These are phyloP conservation scores for Leptodactylus fallax DNA, from an alignment of 2,797 vertebrate genomes.

Conservation along the genomic window DNA sequence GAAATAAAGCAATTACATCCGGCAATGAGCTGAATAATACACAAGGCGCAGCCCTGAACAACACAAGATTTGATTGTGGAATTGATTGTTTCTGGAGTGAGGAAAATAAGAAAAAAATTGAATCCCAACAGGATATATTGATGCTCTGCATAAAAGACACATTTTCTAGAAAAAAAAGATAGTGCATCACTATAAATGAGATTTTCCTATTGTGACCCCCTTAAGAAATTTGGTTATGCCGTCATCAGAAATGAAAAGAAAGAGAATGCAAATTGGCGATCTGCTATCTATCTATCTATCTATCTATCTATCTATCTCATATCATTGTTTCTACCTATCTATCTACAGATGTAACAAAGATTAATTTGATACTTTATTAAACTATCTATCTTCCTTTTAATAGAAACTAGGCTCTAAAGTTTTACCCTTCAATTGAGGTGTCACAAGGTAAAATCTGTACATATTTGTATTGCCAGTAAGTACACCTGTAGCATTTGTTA, in stretches of 20 bases:
- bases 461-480: no score
- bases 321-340: no score
- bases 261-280: no score
- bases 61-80: background rate
- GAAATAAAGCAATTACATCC: background rate
- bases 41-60: background rate
- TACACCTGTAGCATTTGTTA: no score
- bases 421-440: no score
- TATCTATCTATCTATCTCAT: slow-evolving; percentile 4
- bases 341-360: no score
- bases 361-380: no score
- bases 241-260: no score
- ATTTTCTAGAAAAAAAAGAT: background rate
- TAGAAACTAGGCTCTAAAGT: no score
- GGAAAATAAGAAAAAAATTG: background rate
- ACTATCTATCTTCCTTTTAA: no score
- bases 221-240: no score
- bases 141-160: background rate
- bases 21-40: background rate
- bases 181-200: background rate
- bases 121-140: background rate
- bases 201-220: background rate
- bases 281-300: background rate
- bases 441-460: no score
- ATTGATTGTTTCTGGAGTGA: background rate